A percentile compares a stretch with the other conserved stretches of the same genome.
phyloP scores from a whole-genome alignment of 2,888 invertebrate species.

The Thera britannica region DNA sequence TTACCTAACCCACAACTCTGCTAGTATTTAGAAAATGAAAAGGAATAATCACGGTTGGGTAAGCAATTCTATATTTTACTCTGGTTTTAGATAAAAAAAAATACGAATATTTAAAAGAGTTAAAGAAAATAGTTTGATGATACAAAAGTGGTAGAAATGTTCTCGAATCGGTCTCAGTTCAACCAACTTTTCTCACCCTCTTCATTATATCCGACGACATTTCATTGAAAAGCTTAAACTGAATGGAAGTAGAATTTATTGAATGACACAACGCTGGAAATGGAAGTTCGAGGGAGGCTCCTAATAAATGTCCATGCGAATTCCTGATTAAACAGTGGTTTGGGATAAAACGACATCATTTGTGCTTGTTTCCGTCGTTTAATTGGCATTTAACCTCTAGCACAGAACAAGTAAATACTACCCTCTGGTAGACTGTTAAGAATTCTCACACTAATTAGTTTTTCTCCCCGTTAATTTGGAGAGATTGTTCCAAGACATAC shows the following conservation, averaged over 20 bases:
- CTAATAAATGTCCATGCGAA: slow-evolving; percentile 12
- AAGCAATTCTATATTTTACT: too few species aligned
- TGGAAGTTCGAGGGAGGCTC: neutral
- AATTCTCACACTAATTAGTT: too few species aligned
- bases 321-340: slow-evolving; percentile 16
- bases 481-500: too few species aligned
- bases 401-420: too few species aligned
- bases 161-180: neutral
- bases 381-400: slow-evolving; percentile 13
- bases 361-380: slow-evolving; percentile 10
- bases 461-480: too few species aligned
- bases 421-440: too few species aligned
- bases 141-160: neutral
- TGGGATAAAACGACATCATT: slow-evolving; percentile 9
- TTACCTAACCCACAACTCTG: neutral
- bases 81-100: neutral
- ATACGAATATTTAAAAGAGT: too few species aligned
- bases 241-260: slow-evolving; percentile 18
- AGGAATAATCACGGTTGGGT: neutral
- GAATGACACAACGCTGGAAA: slow-evolving; percentile 5
- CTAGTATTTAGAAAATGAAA: neutral
- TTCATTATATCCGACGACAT: slow-evolving; percentile 1
- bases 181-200: neutral
- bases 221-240: slow-evolving; percentile 1
- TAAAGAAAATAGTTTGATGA: too few species aligned